These are phyloP conservation scores for Anthophora plumipes DNA, from an alignment of 2,888 invertebrate genomes.

Conservation along the genomic window DNA sequence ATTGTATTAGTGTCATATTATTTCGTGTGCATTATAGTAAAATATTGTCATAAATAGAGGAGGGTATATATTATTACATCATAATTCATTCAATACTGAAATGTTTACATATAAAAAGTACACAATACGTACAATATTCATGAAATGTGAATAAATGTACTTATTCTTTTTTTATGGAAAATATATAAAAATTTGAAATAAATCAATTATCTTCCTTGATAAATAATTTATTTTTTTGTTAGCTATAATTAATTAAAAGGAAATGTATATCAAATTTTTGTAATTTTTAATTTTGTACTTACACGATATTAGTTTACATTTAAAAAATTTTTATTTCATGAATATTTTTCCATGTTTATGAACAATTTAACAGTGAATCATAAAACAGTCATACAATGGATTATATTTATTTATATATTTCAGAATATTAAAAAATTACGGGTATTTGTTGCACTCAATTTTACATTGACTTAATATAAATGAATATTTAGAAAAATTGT, in stretches of 20 bases:
- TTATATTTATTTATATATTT: slow-evolving; percentile 11
- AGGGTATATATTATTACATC: slow-evolving; percentile 3
- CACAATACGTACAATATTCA: slow-evolving; percentile 26
- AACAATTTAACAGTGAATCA: slow-evolving; percentile 10
- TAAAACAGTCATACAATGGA: background rate
- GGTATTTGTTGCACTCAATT: slow-evolving; percentile 47
- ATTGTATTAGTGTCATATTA: slow-evolving; percentile 23
- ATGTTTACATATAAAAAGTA: slow-evolving; percentile 8
- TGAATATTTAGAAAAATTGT: slow-evolving; percentile 55
- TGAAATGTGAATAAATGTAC: slow-evolving; percentile 25
- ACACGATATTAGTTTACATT: background rate
- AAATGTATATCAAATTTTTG: background rate
- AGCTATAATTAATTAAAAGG: background rate
- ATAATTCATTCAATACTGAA: slow-evolving; percentile 5
- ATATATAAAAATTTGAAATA: slow-evolving; percentile 17
- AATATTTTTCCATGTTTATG: slow-evolving; percentile 15
- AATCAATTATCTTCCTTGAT: background rate
- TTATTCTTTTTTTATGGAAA: background rate
- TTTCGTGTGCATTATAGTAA: slow-evolving; percentile 10
- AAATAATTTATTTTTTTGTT: background rate
- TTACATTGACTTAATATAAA: slow-evolving; percentile 68
- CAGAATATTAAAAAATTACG: slow-evolving; percentile 20
- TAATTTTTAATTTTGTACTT: background rate
- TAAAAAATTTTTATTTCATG: background rate
- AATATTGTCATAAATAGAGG: background rate